Conservation (phyloP, 1,140 invertebrate genomes). For the Bicyclus anynana region DNA sequence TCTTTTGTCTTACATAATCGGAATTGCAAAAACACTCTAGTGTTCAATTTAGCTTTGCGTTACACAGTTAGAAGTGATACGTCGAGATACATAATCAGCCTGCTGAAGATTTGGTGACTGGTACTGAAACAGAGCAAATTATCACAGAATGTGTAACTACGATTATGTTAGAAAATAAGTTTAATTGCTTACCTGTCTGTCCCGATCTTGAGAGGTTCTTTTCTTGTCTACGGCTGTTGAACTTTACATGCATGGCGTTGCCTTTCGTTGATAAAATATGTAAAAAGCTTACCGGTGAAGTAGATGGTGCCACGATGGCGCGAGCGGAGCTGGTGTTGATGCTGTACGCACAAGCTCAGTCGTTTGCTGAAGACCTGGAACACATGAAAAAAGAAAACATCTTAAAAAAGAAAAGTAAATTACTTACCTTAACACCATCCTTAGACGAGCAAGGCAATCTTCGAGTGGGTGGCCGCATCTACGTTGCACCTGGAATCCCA, state of each 20-base stretch:
- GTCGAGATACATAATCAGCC: too few relatives aligned
- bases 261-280: not conserved
- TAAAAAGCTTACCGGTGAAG: not conserved
- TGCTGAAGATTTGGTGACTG: too few relatives aligned
- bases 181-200: not conserved
- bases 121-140: not conserved
- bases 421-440: not conserved
- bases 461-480: not conserved
- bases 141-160: not conserved
- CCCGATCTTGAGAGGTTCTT: not conserved
- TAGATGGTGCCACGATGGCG: not conserved
- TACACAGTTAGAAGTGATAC: too few relatives aligned
- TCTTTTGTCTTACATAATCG: too few relatives aligned
- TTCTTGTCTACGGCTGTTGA: not conserved
- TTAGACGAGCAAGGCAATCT: not conserved
- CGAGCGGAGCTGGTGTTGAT: not conserved
- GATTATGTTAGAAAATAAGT: not conserved
- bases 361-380: not conserved
- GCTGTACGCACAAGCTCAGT: not conserved
- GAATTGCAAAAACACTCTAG: too few relatives aligned
- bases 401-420: not conserved
- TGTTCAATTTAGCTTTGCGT: too few relatives aligned
- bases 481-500: not conserved
- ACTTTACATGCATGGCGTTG: not conserved
- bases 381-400: not conserved